Evolutionary conservation across 2,888 invertebrate species (phyloP), one percentile per base, ranked within the genome.

Genomic region (Salpingus planirostris): DNA sequence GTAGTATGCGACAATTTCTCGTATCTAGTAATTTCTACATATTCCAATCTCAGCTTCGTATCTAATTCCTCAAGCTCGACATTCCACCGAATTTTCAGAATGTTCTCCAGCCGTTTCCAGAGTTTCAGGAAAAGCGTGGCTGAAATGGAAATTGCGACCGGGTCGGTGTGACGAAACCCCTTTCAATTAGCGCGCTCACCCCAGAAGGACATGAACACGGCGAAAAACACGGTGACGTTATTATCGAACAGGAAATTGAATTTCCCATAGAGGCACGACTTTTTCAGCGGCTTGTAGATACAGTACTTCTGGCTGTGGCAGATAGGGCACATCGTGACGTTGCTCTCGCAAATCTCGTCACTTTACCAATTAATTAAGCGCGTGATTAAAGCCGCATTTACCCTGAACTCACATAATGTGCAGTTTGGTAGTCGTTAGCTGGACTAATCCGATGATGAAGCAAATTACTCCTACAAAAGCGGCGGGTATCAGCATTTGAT

Each of bases 251-350:
- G 23, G 49, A 71, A 62, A 0, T 61, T 59, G 15, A 66, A 55
- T 36, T 65, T 62, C 78, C n/a, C n/a, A n/a, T n/a, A n/a, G n/a
- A n/a, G n/a, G n/a, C n/a, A n/a, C n/a, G n/a, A n/a, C n/a, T n/a
- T n/a, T n/a, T n/a, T n/a, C n/a, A n/a, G n/a, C n/a, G n/a, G n/a
- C n/a, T n/a, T n/a, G n/a, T n/a, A n/a, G n/a, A n/a, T n/a, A n/a
- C n/a, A n/a, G n/a, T n/a, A n/a, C n/a, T n/a, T n/a, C n/a, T n/a
- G n/a, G n/a, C n/a, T n/a, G n/a, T n/a, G n/a, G n/a, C n/a, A n/a
- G n/a, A n/a, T n/a, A n/a, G n/a, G n/a, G n/a, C n/a, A 79, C 61
- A 77, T 67, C 3, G 59, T 60, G 13, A 60, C 43, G 29, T 62
- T 52, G 10, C 47, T 41, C 5, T 39, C 23, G 33, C 61, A 61